Evolutionary conservation across 2,797 vertebrate genomes (phyloP).

Genomic region (Enteromius viviparus): DNA sequence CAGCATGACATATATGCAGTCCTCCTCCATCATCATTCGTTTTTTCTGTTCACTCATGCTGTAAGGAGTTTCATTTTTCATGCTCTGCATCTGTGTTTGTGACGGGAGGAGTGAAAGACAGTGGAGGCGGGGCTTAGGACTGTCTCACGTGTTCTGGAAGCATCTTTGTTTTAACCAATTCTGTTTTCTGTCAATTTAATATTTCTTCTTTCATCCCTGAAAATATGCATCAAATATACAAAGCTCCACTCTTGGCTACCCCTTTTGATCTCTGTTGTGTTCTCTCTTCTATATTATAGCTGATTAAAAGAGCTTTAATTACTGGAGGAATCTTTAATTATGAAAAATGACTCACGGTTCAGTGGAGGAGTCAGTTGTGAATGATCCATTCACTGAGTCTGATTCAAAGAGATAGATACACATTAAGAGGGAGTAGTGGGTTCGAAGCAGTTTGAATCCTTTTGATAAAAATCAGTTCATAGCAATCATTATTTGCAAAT

Average conservation of each 20-base stretch:
- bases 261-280: not conserved
- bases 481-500: not conserved
- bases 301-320: not conserved
- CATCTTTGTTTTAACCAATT: not conserved
- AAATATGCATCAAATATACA: not conserved
- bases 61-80: not conserved
- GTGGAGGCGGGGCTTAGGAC: constrained; percentile 46
- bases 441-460: not conserved
- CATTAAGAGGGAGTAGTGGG: not conserved
- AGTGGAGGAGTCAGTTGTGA: not conserved
- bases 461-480: not conserved
- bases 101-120: constrained; percentile 58
- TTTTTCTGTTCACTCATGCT: not conserved
- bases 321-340: not conserved
- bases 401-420: not conserved
- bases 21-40: not conserved
- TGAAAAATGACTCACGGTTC: not conserved
- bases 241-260: not conserved
- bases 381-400: not conserved
- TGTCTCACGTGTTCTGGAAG: not conserved
- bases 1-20: not conserved
- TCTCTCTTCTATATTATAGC: not conserved
- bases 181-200: not conserved
- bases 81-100: not conserved
- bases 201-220: not conserved